A percentile compares a stretch with the other conserved stretches of the same genome.
Evolutionary conservation across 2,113 vertebrate genomes (phyloP).

Genomic region (Aptenodytes forsteri): DNA sequence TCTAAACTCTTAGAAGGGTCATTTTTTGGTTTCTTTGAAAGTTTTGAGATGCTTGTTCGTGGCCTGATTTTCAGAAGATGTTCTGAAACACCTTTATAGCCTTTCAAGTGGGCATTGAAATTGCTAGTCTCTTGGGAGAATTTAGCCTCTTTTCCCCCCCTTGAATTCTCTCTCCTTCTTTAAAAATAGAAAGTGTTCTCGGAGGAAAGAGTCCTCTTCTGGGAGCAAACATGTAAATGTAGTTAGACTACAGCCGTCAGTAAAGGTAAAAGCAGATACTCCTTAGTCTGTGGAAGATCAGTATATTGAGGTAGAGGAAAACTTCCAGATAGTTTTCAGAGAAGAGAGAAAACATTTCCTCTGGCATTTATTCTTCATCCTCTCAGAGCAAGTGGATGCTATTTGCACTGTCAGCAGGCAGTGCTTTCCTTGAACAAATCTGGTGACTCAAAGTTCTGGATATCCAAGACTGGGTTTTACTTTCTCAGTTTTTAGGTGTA

Average conservation of each 20-base stretch:
- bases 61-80: conserved; percentile 18
- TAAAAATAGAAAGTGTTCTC: conserved; percentile 33
- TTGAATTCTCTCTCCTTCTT: neutral
- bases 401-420: neutral
- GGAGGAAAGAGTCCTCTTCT: neutral
- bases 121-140: neutral
- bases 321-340: neutral
- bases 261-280: neutral
- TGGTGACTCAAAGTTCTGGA: neutral
- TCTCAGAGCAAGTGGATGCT: neutral
- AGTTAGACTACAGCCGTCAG: neutral
- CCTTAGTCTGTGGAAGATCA: neutral
- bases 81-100: conserved; percentile 50
- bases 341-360: neutral
- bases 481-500: neutral
- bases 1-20: conserved; percentile 50
- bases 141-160: neutral
- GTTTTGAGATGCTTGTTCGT: conserved; percentile 15
- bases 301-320: neutral
- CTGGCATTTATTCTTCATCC: neutral
- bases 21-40: conserved; percentile 57
- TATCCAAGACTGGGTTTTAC: neutral
- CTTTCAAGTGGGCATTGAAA: conserved; percentile 55
- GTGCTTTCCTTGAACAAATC: neutral
- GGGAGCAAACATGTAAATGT: neutral